Evolutionary conservation across 2,113 vertebrate genomes (phyloP).

Genomic region (Rhea americana): DNA sequence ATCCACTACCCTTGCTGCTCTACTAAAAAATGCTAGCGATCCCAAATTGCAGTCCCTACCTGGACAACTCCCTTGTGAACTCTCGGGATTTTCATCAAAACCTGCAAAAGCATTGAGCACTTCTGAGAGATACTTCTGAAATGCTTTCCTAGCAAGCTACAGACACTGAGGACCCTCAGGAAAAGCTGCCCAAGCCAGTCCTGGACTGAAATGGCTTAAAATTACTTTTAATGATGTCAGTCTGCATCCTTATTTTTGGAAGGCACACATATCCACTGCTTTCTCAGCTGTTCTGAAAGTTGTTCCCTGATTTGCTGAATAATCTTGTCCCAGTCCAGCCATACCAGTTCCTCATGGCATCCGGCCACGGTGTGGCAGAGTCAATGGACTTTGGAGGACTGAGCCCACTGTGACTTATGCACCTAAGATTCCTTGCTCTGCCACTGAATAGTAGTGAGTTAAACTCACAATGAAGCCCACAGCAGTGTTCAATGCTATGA

Average conservation of each 20-base stretch:
- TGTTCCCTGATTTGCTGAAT: background rate
- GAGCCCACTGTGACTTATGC: background rate
- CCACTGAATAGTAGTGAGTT: background rate
- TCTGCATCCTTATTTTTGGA: background rate
- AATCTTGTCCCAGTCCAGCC: background rate
- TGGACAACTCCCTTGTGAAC: background rate
- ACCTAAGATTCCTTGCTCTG: background rate
- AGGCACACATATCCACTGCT: background rate
- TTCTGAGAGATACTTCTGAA: background rate
- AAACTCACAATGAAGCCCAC: background rate
- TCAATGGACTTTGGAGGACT: background rate
- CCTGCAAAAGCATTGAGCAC: background rate
- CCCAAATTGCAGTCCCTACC: background rate
- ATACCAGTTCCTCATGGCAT: background rate
- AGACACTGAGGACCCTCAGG: background rate
- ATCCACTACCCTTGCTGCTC: background rate
- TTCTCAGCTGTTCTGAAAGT: background rate
- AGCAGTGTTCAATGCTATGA: background rate
- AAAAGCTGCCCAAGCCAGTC: background rate
- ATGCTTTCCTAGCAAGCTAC: background rate
- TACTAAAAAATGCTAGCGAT: background rate
- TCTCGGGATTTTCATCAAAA: background rate
- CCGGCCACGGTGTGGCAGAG: background rate
- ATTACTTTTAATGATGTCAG: accelerated
- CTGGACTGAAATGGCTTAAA: background rate